Evolutionary conservation across 2,888 invertebrate genomes (phyloP).

Genomic region (Clivina fossor): DNA sequence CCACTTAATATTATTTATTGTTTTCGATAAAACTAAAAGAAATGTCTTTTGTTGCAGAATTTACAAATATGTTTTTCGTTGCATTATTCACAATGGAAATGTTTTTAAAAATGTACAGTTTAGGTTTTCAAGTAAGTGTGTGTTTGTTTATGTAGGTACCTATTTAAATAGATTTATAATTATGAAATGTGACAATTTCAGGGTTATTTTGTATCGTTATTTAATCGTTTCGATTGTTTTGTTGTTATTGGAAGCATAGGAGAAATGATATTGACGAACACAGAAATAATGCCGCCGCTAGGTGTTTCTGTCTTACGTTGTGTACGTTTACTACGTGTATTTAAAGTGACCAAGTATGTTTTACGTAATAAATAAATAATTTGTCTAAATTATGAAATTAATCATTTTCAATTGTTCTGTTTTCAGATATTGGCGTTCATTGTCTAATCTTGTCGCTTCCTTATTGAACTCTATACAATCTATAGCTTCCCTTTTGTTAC

Average conservation of each 20-base stretch:
- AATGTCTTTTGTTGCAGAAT: constrained; percentile 63
- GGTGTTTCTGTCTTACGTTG: constrained; percentile 98
- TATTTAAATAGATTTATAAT: constrained; percentile 5
- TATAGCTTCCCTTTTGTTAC: constrained; percentile 93
- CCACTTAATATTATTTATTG: constrained; percentile 67
- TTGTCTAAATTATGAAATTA: constrained; percentile 13
- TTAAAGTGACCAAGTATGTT: constrained; percentile 98
- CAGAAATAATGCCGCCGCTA: constrained; percentile 92
- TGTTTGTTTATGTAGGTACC: constrained; percentile 8
- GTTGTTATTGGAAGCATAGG: constrained; percentile 98
- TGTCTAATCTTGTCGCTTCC: constrained; percentile 97
- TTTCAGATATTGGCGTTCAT: constrained; percentile 94
- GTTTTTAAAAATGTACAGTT: constrained; percentile 99
- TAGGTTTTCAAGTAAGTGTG: constrained; percentile 92
- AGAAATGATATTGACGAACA: constrained; percentile 91
- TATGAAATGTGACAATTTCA: constrained; percentile 52
- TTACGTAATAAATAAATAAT: background rate
- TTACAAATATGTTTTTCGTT: constrained; percentile 97
- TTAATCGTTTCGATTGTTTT: constrained; percentile 99
- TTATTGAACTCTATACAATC: constrained; percentile 98
- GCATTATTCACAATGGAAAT: constrained; percentile 98
- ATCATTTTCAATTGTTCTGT: constrained; percentile 35
- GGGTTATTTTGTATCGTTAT: constrained; percentile 98
- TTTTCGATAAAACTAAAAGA: background rate
- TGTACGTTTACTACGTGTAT: constrained; percentile 93